Conservation (phyloP, 2,113 vertebrate genomes). For the Alouatta palliata region DNA sequence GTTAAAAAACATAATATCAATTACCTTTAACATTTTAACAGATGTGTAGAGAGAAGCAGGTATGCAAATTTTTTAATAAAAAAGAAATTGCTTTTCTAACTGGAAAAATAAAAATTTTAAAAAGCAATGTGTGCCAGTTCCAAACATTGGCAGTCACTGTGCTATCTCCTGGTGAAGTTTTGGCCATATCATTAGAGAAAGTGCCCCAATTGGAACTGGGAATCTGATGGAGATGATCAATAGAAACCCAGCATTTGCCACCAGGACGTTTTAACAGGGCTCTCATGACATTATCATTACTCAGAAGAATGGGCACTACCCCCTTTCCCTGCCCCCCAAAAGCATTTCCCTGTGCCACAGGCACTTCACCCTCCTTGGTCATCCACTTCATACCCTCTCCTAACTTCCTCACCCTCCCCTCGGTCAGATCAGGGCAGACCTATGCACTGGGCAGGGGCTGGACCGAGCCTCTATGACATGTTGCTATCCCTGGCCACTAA, state of each 20-base stretch:
- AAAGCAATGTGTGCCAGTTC: background rate
- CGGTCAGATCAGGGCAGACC: background rate
- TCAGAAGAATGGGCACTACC: background rate
- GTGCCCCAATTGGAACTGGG: background rate
- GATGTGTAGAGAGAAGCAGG: background rate
- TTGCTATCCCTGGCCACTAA: background rate
- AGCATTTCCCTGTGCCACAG: background rate
- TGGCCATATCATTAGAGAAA: background rate
- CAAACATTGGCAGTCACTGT: background rate
- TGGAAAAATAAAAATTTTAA: background rate
- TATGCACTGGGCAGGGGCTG: background rate
- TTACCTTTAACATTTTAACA: background rate
- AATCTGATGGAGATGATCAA: background rate
- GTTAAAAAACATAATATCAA: background rate
- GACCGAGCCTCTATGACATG: background rate
- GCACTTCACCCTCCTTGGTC: background rate
- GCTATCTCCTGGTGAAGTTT: background rate
- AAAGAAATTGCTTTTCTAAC: background rate
- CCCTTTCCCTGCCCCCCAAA: background rate
- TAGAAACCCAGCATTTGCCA: background rate
- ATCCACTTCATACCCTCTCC: accelerated
- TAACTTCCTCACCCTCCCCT: background rate
- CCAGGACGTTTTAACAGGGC: background rate
- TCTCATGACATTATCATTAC: background rate
- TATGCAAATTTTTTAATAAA: background rate